Evolutionary conservation across 1,140 invertebrate genomes (phyloP), one percentile per base, ranked within the genome.

Genomic region (Anastatus disparis): DNA sequence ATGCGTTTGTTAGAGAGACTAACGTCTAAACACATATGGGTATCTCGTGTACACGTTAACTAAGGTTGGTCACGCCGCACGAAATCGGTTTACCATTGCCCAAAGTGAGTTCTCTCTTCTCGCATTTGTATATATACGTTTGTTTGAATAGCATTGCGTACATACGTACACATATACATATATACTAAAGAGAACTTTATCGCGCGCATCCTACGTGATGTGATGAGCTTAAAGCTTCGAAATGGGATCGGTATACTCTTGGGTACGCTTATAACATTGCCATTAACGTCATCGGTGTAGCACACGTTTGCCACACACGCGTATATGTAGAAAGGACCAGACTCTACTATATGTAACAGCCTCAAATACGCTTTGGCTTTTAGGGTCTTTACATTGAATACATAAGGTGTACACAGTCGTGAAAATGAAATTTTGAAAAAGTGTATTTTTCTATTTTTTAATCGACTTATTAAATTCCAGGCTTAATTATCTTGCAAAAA

Each of bases 41-140:
- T 76, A 74, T 84, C 74, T 66, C 78, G 74, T 85, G 84, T 85
- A 76, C 74, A 71, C n/a, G 66, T 77, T 85, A 84, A 86, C 80
- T 84, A 79, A 75, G 76, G 71, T 46, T 68, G 64, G n/a, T n/a
- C n/a, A 53, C 56, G 65, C 63, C 69, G 75, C 66, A 76, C 77
- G 75, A 83, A 84, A 84, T 85, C 78, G 75, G 78, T 81, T 85
- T 85, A 85, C 69, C 77, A n/a, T n/a, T n/a, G n/a, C n/a, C 56
- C 4, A 12, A 2, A 2, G 6, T 24, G 2, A 35, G 79, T 83
- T 81, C 66, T 76, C 20, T 10, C 27, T 4, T 70, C 75, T 75
- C 52, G 46, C 77, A 81, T 79, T 24, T 27, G n/a, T n/a, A n/a
- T n/a, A n/a, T n/a, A n/a, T n/a, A n/a, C n/a, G n/a, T n/a, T n/a